phyloP scores from a whole-genome alignment of 2,113 vertebrate species.

The Cochlearius cochlearius region DNA sequence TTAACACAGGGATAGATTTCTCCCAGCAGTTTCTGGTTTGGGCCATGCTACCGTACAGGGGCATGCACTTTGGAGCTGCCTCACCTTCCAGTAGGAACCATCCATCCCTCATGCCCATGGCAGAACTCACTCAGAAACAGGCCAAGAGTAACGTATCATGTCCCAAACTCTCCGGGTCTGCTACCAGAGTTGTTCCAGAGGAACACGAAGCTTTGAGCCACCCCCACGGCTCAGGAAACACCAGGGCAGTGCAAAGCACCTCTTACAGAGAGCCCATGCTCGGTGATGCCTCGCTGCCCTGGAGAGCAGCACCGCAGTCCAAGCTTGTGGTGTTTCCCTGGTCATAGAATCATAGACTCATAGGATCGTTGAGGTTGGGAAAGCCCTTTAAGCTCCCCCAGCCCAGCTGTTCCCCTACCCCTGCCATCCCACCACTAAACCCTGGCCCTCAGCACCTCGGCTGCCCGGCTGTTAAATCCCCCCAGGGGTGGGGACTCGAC shows the following conservation, averaged over 20 bases:
- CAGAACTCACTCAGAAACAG: background rate
- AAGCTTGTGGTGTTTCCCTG: background rate
- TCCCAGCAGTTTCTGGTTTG: background rate
- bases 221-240: background rate
- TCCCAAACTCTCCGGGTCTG: background rate
- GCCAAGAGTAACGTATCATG: rapidly evolving
- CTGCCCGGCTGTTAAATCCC: too few relatives aligned
- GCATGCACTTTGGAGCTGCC: background rate
- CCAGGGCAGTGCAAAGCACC: background rate
- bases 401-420: too few relatives aligned
- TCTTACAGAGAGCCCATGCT: rapidly evolving
- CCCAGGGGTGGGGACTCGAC: too few relatives aligned
- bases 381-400: too few relatives aligned
- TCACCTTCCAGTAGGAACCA: background rate
- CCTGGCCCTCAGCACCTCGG: too few relatives aligned
- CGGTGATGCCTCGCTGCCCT: background rate
- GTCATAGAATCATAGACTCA: too few relatives aligned
- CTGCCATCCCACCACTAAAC: too few relatives aligned
- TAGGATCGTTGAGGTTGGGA: too few relatives aligned
- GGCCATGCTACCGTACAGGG: background rate
- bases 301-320: background rate
- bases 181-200: background rate
- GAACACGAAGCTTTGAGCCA: rapidly evolving
- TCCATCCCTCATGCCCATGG: background rate
- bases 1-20: background rate